Conservation (phyloP, 2,113 vertebrate species). For the Seriola rivoliana region DNA sequence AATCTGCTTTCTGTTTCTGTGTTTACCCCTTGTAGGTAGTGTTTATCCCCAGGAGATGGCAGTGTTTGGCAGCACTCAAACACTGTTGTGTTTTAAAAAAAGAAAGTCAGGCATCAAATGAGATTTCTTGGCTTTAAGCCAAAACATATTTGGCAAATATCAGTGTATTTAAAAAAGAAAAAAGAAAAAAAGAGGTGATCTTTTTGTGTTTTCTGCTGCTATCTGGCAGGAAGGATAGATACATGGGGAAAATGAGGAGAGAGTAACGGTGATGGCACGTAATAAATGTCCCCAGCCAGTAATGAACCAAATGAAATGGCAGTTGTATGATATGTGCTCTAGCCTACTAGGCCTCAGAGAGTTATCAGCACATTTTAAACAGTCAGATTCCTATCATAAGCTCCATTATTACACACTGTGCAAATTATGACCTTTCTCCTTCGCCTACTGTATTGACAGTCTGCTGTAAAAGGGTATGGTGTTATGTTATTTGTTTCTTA, state of each 20-base stretch:
- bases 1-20: conserved; percentile 53
- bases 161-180: neutral
- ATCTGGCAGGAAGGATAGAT: conserved; percentile 26
- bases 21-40: conserved; percentile 57
- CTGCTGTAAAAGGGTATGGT: neutral
- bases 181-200: neutral
- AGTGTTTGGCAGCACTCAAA: conserved; percentile 60
- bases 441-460: neutral
- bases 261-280: neutral
- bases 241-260: neutral
- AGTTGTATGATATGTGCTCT: neutral
- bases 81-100: conserved; percentile 2
- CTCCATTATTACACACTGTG: neutral
- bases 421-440: neutral
- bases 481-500: neutral
- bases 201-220: conserved; percentile 6
- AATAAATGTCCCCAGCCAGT: neutral
- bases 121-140: conserved; percentile 34
- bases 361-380: neutral
- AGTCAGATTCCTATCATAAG: neutral
- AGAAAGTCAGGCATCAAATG: conserved; percentile 38
- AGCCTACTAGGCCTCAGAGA: neutral
- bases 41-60: conserved; percentile 74
- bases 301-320: neutral
- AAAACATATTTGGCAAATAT: conserved; percentile 31